Conservation (phyloP, 2,888 invertebrate species). For the Heliconius ethilla region DNA sequence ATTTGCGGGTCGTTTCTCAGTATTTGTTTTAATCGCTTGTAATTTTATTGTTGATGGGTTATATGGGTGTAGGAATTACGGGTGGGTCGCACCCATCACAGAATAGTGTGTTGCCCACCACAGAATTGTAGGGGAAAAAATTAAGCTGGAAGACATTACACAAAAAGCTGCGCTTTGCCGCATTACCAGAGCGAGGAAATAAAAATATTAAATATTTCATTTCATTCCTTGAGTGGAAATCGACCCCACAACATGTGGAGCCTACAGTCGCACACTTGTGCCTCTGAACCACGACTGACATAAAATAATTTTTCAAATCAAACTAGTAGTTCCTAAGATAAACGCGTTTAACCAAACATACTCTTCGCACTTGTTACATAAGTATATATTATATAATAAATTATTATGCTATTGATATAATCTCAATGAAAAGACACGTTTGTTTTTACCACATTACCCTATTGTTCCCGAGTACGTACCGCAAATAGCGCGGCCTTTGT, state of each 20-base stretch:
- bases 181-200: no score
- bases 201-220: no score
- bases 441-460: conserved; percentile 29
- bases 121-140: no score
- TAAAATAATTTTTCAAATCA: background rate
- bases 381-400: conserved; percentile 1
- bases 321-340: background rate
- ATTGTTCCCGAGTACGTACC: conserved; percentile 42
- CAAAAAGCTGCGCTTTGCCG: no score
- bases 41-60: background rate
- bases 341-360: background rate
- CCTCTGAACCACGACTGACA: no score
- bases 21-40: conserved; percentile 7
- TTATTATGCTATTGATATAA: background rate
- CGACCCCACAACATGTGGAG: no score
- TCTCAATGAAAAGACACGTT: background rate
- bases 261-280: no score
- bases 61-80: no score
- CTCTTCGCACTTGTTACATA: background rate
- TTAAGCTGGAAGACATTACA: no score
- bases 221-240: no score
- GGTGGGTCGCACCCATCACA: no score
- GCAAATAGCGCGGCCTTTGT: conserved; percentile 45
- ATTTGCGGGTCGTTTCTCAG: conserved; percentile 10
- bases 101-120: no score